These are phyloP conservation scores for Papilio xuthus DNA, from an alignment of 1,140 invertebrate genomes.

Conservation along the genomic window DNA sequence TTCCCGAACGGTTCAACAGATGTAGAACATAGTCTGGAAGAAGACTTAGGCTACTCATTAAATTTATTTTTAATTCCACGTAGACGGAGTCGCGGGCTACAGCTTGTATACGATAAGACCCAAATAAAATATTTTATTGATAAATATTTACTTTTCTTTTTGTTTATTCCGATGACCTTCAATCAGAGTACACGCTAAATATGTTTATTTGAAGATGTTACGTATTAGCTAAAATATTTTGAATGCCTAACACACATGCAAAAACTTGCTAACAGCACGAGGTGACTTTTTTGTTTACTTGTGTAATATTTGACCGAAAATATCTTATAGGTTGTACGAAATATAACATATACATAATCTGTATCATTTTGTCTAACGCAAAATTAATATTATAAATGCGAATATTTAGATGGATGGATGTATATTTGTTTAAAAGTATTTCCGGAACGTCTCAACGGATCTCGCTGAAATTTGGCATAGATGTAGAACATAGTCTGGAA, in stretches of 20 bases:
- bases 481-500: too few species aligned
- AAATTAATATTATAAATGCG: too few species aligned
- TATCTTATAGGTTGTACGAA: neutral
- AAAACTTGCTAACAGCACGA: neutral
- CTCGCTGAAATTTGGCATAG: too few species aligned
- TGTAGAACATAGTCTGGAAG: too few species aligned
- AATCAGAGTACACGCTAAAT: neutral
- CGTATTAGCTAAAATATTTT: slow-evolving; percentile 7
- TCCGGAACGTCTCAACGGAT: too few species aligned
- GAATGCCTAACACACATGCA: neutral
- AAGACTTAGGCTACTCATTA: too few species aligned
- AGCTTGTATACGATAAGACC: neutral
- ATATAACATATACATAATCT: neutral
- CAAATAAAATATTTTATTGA: neutral
- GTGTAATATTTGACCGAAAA: neutral
- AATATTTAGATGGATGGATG: too few species aligned
- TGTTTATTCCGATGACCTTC: neutral
- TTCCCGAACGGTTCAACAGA: too few species aligned
- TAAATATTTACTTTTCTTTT: slow-evolving; percentile 7
- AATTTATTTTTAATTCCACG: too few species aligned
- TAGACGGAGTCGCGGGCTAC: too few species aligned
- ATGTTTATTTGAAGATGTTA: slow-evolving; percentile 15
- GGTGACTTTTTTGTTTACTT: neutral
- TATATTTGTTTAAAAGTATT: too few species aligned
- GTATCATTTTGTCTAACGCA: too few species aligned